Conservation (phyloP, 2,888 invertebrate genomes). For the Hypomecis atomaria region DNA sequence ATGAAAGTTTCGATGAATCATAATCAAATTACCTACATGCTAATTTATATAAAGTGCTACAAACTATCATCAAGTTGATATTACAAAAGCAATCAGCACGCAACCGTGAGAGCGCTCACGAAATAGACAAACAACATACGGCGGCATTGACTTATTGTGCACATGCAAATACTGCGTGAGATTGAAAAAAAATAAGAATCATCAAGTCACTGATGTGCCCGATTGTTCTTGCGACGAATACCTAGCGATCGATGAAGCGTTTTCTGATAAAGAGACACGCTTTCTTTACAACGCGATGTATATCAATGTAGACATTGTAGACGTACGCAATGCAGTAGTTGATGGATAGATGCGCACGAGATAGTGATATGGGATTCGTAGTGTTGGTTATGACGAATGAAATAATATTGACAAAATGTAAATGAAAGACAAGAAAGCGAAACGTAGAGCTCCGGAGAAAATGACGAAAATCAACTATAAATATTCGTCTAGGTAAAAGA, state of each 20-base stretch:
- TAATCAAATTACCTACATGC: no score
- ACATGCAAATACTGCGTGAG: conserved; percentile 29
- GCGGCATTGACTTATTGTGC: conserved; percentile 16
- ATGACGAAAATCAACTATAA: background rate
- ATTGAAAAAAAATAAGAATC: conserved; percentile 18
- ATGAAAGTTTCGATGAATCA: no score
- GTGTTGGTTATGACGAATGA: conserved; percentile 1
- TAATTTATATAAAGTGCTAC: no score
- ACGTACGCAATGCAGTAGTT: conserved; percentile 14
- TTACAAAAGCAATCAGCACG: background rate
- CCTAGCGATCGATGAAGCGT: conserved; percentile 56
- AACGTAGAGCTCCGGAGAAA: background rate
- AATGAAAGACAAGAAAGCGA: conserved; percentile 6
- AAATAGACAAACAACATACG: conserved; percentile 9
- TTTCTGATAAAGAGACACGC: conserved; percentile 52
- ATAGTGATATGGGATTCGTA: conserved; percentile 13
- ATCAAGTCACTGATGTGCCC: conserved; percentile 31
- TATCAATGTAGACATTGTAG: conserved; percentile 27
- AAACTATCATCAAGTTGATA: no score
- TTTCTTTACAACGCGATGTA: conserved; percentile 50
- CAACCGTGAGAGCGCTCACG: conserved; percentile 5
- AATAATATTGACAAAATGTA: conserved; percentile 4
- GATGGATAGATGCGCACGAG: conserved; percentile 17
- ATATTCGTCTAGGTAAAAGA: no score
- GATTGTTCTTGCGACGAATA: conserved; percentile 57